A percentile compares a stretch with the other conserved stretches of the same genome.
These are phyloP conservation scores for Hypotaenidia philippensis DNA, from an alignment of 2,797 vertebrate genomes.

Conservation along the genomic window DNA sequence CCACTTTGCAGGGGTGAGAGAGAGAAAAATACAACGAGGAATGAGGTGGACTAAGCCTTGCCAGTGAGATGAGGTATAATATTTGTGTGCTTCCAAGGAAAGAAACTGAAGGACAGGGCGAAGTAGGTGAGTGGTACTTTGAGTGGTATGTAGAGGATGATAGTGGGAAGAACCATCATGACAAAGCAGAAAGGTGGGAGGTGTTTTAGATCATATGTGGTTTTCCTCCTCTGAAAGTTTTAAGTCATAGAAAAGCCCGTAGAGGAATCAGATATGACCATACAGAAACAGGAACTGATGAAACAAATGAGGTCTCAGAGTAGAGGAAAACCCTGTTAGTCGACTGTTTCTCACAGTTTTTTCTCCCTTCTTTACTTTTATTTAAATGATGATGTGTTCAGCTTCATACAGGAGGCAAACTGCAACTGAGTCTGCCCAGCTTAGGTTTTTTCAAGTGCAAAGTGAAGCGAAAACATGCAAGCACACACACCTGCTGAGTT, in stretches of 20 bases:
- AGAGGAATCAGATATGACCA: conserved; percentile 19
- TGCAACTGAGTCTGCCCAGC: neutral
- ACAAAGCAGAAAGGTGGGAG: conserved; percentile 37
- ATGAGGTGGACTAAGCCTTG: neutral
- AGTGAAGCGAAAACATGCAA: neutral
- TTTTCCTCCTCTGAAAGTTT: conserved; percentile 43
- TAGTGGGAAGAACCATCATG: neutral
- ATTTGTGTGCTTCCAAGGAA: neutral
- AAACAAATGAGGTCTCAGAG: neutral
- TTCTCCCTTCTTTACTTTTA: neutral
- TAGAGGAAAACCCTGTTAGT: conserved; percentile 12
- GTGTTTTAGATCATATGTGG: neutral
- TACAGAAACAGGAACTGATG: conserved; percentile 14
- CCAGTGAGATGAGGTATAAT: neutral
- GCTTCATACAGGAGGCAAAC: neutral
- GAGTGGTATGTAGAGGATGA: neutral
- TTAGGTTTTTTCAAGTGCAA: neutral
- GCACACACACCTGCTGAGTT: neutral
- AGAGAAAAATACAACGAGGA: neutral
- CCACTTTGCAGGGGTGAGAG: neutral
- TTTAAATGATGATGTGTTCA: neutral
- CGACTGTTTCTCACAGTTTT: neutral
- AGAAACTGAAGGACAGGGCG: neutral
- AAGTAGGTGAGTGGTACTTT: neutral
- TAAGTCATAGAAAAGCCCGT: conserved; percentile 24